phyloP scores from a whole-genome alignment of 2,888 invertebrate genomes.

The Aphidoletes aphidimyza region DNA sequence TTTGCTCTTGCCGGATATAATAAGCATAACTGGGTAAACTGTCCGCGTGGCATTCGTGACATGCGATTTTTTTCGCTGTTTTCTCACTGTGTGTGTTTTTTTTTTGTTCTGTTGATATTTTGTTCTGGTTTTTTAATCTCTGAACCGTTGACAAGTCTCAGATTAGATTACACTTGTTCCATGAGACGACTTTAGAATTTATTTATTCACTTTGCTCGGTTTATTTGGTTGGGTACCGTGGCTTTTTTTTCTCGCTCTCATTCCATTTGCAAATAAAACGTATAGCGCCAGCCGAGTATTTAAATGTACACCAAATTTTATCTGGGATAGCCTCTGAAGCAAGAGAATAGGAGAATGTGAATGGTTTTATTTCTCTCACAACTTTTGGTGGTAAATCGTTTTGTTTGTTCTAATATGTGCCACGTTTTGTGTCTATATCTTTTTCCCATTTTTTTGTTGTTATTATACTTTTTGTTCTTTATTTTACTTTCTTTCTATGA shows the following conservation, averaged over 20 bases:
- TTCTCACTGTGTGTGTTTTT: not conserved
- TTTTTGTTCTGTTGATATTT: not conserved
- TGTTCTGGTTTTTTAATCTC: conserved; percentile 56
- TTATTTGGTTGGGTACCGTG: not conserved
- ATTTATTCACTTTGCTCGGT: conserved; percentile 5
- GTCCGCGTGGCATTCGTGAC: not conserved
- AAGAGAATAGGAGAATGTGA: no score
- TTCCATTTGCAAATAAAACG: no score
- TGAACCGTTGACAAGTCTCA: conserved; percentile 56
- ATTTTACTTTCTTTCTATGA: not conserved
- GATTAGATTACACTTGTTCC: conserved; percentile 59
- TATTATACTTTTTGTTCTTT: not conserved
- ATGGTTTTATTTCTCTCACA: not conserved
- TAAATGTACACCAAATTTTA: not conserved
- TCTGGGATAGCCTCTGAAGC: no score
- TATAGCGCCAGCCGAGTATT: not conserved
- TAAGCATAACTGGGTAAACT: no score
- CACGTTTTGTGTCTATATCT: not conserved
- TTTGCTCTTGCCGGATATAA: not conserved
- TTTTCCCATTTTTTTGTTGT: not conserved
- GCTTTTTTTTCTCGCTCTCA: no score
- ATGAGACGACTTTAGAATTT: not conserved
- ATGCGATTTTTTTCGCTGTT: not conserved
- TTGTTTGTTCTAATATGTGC: not conserved
- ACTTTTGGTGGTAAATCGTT: not conserved